Conservation (phyloP, 2,888 invertebrate species). For the Dioctria linearis region DNA sequence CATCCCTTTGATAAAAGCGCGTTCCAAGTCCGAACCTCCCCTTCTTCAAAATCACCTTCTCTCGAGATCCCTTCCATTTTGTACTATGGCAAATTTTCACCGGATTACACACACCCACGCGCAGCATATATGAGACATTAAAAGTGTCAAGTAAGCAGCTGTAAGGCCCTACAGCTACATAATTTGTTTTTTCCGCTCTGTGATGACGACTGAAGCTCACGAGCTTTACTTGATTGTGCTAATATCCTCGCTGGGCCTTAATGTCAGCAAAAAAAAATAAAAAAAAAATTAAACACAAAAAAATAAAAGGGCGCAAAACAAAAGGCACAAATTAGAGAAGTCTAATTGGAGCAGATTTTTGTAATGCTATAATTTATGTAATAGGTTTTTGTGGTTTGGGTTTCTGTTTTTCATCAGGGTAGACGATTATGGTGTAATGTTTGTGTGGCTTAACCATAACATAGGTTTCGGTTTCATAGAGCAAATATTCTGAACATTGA, state of each 20-base stretch:
- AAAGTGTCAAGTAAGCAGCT: conserved; percentile 32
- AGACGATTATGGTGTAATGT: too few relatives aligned
- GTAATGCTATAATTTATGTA: conserved; percentile 33
- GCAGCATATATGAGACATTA: conserved; percentile 7
- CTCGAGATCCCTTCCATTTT: neutral
- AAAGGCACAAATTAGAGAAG: conserved; percentile 5
- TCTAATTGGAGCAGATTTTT: conserved; percentile 35
- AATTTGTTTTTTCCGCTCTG: conserved; percentile 7
- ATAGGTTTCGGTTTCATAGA: too few relatives aligned
- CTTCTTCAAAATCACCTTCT: neutral
- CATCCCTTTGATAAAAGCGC: neutral
- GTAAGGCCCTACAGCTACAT: neutral
- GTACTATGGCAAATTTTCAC: neutral
- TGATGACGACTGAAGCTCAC: neutral
- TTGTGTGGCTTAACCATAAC: too few relatives aligned
- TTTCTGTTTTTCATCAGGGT: neutral
- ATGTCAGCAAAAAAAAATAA: conserved; percentile 35
- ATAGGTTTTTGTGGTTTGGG: conserved; percentile 33
- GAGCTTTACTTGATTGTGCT: conserved; percentile 32
- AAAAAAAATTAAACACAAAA: too few relatives aligned
- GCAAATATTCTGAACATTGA: too few relatives aligned
- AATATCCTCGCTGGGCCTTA: conserved; percentile 3
- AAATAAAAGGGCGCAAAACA: conserved; percentile 3
- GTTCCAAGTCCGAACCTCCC: neutral
- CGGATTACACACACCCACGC: neutral